Base-by-base conservation (phyloP, 2,888 invertebrate species). In the Drosophila nr. medialis region DNA sequence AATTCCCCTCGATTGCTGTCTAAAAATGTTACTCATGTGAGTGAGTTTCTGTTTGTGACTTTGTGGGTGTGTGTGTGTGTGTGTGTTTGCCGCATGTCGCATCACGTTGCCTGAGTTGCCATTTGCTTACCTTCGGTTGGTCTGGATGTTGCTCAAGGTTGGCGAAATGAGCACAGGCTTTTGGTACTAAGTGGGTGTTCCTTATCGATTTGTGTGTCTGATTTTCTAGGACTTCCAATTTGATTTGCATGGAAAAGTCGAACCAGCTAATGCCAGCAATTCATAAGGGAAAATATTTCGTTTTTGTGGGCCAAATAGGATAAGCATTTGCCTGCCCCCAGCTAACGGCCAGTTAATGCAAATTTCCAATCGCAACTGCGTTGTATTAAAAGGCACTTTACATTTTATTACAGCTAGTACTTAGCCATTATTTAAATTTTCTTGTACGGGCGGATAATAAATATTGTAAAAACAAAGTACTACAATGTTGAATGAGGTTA, bases 201-300 rank as follows among this genome's bases (percentile, higher is more conserved):
- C 30, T 24, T 48, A 67, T 77, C 77, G 77, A 80, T 72, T 80
- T 70, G 45, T 32, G 30, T 71, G 63, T 40, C 55, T 66, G 61
- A 71, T 62, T 58, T 64, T 71, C 51, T 32, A 53, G 59, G 38
- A 67, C 54, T 80, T 29, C 11, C 59, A 76, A 72, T 77, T 72
- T 64, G 66, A 80, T 77, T 77, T 79, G 75, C 75, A 80, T 79
- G 61, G 32, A 54, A 65, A 79, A 70, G 71, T 61, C 65, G 53
- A 63, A 30, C 15, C 55, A 61, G 49, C 80, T 71, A 80, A 71
- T 80, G 71, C 64, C 65, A 53, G 62, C 76, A 76, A 67, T 64
- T 77, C 80, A 77, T 77, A 80, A 62, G 49, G 38, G 56, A 40
- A 56, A 61, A 72, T 51, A 71, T 72, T 58, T 72, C 71, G 53